Conservation (phyloP, 2,797 vertebrate species). For the Liparis tanakae region DNA sequence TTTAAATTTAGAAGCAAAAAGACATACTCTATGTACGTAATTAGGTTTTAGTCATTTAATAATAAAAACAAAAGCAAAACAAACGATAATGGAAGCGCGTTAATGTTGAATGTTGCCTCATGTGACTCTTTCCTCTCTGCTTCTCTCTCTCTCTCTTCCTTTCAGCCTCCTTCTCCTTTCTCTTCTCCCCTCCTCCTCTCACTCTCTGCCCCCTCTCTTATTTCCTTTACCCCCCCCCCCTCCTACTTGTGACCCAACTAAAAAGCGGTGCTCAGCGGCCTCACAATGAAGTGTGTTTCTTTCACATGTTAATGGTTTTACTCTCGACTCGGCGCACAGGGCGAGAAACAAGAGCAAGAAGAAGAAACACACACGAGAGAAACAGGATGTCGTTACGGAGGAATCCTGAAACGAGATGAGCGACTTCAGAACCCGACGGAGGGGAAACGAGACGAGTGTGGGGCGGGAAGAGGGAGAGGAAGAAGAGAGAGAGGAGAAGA, state of each 20-base stretch:
- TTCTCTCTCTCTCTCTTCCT: constrained; percentile 10
- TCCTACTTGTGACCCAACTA: constrained; percentile 64
- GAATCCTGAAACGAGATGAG: constrained; percentile 47
- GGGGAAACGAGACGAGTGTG: constrained; percentile 8
- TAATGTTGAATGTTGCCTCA: constrained; percentile 15
- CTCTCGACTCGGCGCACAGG: constrained; percentile 72
- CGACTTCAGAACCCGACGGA: constrained; percentile 41
- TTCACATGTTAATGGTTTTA: constrained; percentile 86
- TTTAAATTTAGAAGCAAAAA: neutral
- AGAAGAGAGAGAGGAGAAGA: neutral
- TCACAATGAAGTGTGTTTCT: constrained; percentile 77
- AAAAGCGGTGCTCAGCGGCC: constrained; percentile 65
- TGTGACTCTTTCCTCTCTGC: constrained; percentile 44
- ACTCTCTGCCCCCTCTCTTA: neutral
- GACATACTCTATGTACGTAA: neutral
- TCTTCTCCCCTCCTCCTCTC: constrained; percentile 23
- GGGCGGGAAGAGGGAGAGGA: neutral
- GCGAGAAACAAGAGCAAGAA: constrained; percentile 39
- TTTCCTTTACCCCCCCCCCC: constrained; percentile 25
- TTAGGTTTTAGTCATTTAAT: neutral
- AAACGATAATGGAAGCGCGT: neutral
- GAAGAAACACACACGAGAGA: too few species aligned
- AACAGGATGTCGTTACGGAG: constrained; percentile 27
- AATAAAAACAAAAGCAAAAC: constrained; percentile 16
- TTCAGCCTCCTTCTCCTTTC: constrained; percentile 25